A percentile compares a stretch with the other conserved stretches of the same genome.
These are phyloP conservation scores for Magallana gigas DNA, from an alignment of 1,140 invertebrate genomes.

Conservation along the genomic window DNA sequence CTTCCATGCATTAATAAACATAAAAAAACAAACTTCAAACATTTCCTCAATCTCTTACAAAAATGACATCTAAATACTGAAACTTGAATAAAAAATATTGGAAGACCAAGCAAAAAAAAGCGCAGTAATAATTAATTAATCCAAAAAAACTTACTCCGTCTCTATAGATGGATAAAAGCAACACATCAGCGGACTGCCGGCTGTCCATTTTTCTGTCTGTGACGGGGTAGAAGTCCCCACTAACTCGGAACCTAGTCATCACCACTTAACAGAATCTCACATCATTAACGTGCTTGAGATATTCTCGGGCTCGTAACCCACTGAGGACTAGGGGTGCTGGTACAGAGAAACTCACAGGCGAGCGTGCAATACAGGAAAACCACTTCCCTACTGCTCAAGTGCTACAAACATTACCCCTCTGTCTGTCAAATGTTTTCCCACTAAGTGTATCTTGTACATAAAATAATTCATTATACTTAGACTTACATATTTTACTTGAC, in stretches of 20 bases:
- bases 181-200: neutral
- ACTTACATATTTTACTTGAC: no score
- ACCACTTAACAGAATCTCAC: neutral
- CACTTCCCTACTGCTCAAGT: neutral
- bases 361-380: conserved; percentile 4
- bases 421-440: neutral
- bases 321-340: neutral
- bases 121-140: no score
- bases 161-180: neutral
- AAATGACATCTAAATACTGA: no score
- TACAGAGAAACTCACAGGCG: neutral
- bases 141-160: neutral
- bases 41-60: no score
- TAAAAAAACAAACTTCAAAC: no score
- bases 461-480: neutral
- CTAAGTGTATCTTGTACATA: neutral
- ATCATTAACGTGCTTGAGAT: neutral
- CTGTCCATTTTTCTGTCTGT: neutral
- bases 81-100: no score
- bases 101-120: no score
- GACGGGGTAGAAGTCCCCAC: conserved; percentile 7
- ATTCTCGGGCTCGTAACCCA: neutral
- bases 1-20: no score
- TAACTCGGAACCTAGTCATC: conserved; percentile 15
- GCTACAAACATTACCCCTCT: neutral